These are phyloP conservation scores for Eilema griseolum DNA, from an alignment of 2,888 invertebrate species.

Conservation along the genomic window DNA sequence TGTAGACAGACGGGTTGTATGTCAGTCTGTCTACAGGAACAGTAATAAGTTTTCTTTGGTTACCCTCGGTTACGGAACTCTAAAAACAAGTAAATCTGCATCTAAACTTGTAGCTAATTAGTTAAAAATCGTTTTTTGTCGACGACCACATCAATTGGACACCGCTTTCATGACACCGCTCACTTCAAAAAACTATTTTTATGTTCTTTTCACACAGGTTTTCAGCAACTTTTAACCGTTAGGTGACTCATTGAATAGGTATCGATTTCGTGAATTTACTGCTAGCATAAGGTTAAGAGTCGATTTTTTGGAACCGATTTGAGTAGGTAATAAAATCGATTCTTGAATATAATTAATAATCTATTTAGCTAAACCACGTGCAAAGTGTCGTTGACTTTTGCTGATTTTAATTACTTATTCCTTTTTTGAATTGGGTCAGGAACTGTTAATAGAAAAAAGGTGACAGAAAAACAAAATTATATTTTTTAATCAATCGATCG, in stretches of 20 bases:
- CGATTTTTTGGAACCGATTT: neutral
- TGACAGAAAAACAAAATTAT: neutral
- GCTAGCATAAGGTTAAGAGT: neutral
- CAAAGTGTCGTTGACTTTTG: neutral
- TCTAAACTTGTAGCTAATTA: neutral
- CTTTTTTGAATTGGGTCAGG: constrained; percentile 1
- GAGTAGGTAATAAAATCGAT: constrained; percentile 4
- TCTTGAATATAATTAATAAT: neutral
- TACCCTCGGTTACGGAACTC: neutral
- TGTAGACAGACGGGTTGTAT: no score
- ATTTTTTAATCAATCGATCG: neutral
- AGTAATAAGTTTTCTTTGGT: neutral
- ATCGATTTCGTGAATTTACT: neutral
- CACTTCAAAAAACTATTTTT: constrained; percentile 1
- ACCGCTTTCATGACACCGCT: constrained; percentile 3
- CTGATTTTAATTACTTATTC: neutral
- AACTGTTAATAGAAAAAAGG: neutral
- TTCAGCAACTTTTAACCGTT: neutral
- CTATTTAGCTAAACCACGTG: neutral
- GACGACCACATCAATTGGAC: neutral
- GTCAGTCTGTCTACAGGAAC: no score
- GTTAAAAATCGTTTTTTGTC: neutral
- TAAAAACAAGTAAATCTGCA: neutral
- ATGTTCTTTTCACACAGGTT: neutral
- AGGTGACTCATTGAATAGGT: constrained; percentile 4